A percentile compares a stretch with the other conserved stretches of the same genome.
Evolutionary conservation across 2,113 vertebrate genomes (phyloP).

Genomic region (Manacus vitellinus): DNA sequence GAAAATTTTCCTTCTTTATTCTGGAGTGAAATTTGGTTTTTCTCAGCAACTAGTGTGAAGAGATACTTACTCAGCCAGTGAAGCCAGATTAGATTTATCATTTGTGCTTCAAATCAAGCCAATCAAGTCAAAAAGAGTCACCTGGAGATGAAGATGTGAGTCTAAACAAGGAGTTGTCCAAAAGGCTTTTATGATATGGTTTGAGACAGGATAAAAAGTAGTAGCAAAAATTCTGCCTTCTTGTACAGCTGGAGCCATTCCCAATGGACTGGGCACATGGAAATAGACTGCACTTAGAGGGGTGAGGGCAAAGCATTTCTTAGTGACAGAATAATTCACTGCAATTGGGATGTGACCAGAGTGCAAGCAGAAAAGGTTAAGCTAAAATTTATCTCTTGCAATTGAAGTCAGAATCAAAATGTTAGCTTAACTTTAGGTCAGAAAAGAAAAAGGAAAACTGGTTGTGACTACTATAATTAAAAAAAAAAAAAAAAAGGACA

Average conservation of each 20-base stretch:
- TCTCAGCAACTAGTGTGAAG: background rate
- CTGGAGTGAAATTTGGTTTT: background rate
- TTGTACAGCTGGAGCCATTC: background rate
- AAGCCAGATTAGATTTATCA: slow-evolving; percentile 37
- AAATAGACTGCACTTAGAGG: background rate
- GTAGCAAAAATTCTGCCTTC: background rate
- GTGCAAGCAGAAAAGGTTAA: background rate
- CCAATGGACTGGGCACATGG: background rate
- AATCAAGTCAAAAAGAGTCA: slow-evolving; percentile 16
- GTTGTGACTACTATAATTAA: background rate
- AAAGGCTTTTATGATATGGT: background rate
- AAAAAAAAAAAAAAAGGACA: background rate
- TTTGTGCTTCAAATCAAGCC: slow-evolving; percentile 50
- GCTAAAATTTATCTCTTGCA: background rate
- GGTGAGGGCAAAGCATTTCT: background rate
- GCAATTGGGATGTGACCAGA: background rate
- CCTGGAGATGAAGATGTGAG: background rate
- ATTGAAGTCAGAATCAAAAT: background rate
- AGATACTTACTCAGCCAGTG: slow-evolving; percentile 25
- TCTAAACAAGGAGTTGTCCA: background rate
- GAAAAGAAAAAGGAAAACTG: background rate
- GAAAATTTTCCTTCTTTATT: background rate
- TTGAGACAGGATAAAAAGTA: background rate
- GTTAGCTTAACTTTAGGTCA: background rate
- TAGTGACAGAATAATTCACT: background rate